A percentile compares a stretch with the other conserved stretches of the same genome.
phyloP scores from a whole-genome alignment of 2,888 invertebrate species.

The Drosophila trichaetosa region DNA sequence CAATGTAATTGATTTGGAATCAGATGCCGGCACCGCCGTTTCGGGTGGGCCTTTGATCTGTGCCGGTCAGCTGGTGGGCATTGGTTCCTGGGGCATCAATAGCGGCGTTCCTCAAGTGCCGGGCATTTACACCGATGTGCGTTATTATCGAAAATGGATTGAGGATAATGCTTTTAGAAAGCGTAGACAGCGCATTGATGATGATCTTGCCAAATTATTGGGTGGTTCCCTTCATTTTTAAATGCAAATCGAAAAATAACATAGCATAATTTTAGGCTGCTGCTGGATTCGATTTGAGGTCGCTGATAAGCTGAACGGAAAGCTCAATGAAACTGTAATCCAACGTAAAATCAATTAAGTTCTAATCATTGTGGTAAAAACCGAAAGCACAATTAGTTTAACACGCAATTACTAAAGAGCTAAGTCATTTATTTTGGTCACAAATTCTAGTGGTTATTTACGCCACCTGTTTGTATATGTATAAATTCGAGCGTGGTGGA shows the following conservation, averaged over 20 bases:
- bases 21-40: conserved; percentile 92
- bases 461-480: neutral
- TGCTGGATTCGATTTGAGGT: neutral
- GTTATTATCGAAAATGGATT: conserved; percentile 59
- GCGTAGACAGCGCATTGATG: too few relatives aligned
- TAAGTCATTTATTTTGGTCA: neutral
- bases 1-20: conserved; percentile 87
- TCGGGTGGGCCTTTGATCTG: conserved; percentile 92
- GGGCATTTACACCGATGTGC: conserved; percentile 91
- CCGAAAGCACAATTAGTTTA: conserved; percentile 16
- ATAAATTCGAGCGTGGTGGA: neutral
- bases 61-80: conserved; percentile 88
- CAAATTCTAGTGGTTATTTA: conserved; percentile 2
- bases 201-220: neutral
- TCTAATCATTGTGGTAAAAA: neutral
- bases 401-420: conserved; percentile 31
- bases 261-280: conserved; percentile 7
- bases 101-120: conserved; percentile 90
- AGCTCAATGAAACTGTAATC: neutral
- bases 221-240: too few relatives aligned
- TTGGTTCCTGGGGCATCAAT: conserved; percentile 93
- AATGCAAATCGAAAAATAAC: neutral
- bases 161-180: neutral
- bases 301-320: neutral
- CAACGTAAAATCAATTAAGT: neutral